These are phyloP conservation scores for Mastacembelus armatus DNA, from an alignment of 2,797 vertebrate species.

Conservation along the genomic window DNA sequence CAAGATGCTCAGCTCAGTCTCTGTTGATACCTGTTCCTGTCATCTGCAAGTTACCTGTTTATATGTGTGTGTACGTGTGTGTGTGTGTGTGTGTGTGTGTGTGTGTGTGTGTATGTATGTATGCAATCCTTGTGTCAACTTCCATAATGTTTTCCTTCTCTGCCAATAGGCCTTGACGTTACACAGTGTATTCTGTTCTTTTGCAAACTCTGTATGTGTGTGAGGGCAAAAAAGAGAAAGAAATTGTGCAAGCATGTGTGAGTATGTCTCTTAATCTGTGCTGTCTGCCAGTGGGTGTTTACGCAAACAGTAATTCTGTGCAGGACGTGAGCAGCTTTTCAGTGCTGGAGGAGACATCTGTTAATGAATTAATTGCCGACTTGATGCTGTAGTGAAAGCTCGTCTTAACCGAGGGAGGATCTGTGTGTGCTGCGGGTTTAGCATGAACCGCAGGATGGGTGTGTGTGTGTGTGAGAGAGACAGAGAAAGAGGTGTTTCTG, in stretches of 20 bases:
- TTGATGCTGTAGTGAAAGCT: constrained; percentile 70
- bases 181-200: constrained; percentile 22
- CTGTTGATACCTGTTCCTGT: constrained; percentile 59
- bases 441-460: constrained; percentile 11
- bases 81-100: neutral
- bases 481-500: constrained; percentile 44
- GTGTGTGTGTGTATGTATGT: constrained; percentile 19
- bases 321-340: constrained; percentile 56
- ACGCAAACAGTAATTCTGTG: constrained; percentile 58
- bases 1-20: constrained; percentile 17
- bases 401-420: constrained; percentile 58
- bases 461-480: constrained; percentile 16
- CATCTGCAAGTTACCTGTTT: constrained; percentile 15
- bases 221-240: neutral
- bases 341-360: constrained; percentile 60
- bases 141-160: constrained; percentile 28
- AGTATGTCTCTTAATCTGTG: constrained; percentile 34
- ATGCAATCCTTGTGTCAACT: no score
- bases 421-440: constrained; percentile 66
- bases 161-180: constrained; percentile 13
- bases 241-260: constrained; percentile 14
- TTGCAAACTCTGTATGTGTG: neutral
- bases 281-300: constrained; percentile 62
- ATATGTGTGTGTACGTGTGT: constrained; percentile 4
- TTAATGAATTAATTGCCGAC: constrained; percentile 77